These are phyloP conservation scores for Gallinago nigripennis DNA, from an alignment of 2,797 vertebrate genomes.

Conservation along the genomic window DNA sequence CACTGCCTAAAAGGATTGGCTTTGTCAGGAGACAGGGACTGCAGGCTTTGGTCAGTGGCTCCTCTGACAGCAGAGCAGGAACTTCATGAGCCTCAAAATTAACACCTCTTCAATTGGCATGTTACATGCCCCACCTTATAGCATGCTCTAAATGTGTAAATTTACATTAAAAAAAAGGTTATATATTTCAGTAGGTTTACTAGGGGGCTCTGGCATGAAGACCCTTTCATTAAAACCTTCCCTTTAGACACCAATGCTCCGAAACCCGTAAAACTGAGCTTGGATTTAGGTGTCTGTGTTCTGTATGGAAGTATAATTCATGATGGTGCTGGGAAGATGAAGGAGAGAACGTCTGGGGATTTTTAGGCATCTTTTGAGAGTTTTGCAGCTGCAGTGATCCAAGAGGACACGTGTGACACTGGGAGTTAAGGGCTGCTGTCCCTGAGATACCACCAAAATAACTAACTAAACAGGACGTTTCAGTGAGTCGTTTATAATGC, in stretches of 20 bases:
- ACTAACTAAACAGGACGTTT: not conserved
- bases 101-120: not conserved
- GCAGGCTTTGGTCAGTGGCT: accelerated
- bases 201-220: not conserved
- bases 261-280: not conserved
- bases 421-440: not conserved
- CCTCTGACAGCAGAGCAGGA: not conserved
- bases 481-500: not conserved
- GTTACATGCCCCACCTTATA: not conserved
- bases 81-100: not conserved
- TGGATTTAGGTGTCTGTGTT: not conserved
- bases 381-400: not conserved
- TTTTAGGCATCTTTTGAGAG: not conserved
- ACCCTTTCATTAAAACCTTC: not conserved
- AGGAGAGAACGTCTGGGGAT: accelerated
- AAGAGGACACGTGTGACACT: not conserved
- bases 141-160: not conserved
- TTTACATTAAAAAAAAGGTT: not conserved
- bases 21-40: not conserved
- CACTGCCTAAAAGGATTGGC: not conserved
- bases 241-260: not conserved
- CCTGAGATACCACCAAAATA: not conserved
- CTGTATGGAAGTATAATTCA: not conserved
- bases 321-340: not conserved
- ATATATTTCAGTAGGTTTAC: not conserved